These are phyloP conservation scores for Aegotheles bennettii DNA, from an alignment of 2,113 vertebrate genomes.

Conservation along the genomic window DNA sequence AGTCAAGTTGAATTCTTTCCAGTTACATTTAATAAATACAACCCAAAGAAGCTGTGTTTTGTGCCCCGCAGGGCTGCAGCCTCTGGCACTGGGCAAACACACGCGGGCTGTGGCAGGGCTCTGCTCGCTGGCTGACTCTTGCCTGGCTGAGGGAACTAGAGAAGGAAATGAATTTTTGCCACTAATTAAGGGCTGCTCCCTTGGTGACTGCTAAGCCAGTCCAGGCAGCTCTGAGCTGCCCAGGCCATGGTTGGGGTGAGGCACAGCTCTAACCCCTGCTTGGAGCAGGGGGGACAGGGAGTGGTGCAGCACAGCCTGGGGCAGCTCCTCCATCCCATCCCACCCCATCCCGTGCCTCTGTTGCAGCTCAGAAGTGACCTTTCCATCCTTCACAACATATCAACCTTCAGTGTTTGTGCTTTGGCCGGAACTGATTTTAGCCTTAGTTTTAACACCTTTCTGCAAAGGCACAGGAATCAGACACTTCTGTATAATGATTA, in stretches of 20 bases:
- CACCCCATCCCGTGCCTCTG: too few species aligned
- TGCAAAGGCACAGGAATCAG: not conserved
- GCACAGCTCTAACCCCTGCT: too few species aligned
- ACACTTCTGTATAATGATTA: rapidly evolving
- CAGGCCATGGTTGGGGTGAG: too few species aligned
- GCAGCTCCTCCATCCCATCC: too few species aligned
- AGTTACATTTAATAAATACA: not conserved
- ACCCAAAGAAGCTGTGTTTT: not conserved
- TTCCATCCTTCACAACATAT: rapidly evolving
- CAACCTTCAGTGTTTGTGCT: not conserved
- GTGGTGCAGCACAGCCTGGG: too few species aligned
- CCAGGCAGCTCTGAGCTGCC: too few species aligned
- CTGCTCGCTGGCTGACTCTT: not conserved
- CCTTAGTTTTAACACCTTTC: not conserved
- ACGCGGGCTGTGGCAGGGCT: not conserved
- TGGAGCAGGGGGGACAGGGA: not conserved
- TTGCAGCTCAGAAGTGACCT: not conserved
- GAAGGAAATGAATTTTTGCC: not conserved
- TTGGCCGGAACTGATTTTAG: not conserved
- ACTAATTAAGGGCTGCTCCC: not conserved
- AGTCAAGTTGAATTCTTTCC: not conserved
- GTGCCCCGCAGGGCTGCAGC: not conserved
- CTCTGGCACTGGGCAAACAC: not conserved
- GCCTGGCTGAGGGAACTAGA: not conserved
- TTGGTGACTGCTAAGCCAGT: too few species aligned